Conservation (phyloP, 1,140 invertebrate species). For the Drosophila paulistorum region DNA sequence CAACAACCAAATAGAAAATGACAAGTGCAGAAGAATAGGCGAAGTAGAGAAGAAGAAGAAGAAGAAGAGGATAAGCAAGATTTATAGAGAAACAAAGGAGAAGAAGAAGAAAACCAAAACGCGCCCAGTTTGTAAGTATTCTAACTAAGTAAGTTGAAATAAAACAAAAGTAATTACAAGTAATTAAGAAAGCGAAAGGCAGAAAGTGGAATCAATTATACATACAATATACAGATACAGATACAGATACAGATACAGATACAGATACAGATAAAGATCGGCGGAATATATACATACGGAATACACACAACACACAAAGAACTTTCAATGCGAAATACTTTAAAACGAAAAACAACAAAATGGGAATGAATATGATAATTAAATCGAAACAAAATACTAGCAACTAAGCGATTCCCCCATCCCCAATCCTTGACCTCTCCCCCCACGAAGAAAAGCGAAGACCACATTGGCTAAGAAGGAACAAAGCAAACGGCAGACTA, state of each 20-base stretch:
- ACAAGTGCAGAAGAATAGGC: slow-evolving; percentile 7
- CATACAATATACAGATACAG: slow-evolving; percentile 28
- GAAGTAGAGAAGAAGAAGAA: slow-evolving; percentile 46
- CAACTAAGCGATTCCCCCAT: slow-evolving; percentile 6
- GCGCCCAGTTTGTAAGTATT: slow-evolving; percentile 78
- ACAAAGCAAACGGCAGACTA: neutral
- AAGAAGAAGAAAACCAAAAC: slow-evolving; percentile 42
- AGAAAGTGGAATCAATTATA: slow-evolving; percentile 62
- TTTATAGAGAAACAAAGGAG: slow-evolving; percentile 62
- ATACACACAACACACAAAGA: slow-evolving; percentile 17
- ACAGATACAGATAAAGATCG: no score
- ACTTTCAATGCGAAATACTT: slow-evolving; percentile 59
- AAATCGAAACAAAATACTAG: slow-evolving; percentile 29
- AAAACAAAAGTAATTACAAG: slow-evolving; percentile 34
- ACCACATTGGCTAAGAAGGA: slow-evolving; percentile 1
- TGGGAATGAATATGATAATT: no score
- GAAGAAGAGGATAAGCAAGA: slow-evolving; percentile 63
- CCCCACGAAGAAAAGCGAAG: neutral
- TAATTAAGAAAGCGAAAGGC: slow-evolving; percentile 58
- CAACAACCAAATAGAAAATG: slow-evolving; percentile 45
- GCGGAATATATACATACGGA: slow-evolving; percentile 12
- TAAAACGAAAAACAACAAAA: slow-evolving; percentile 21
- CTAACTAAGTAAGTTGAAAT: slow-evolving; percentile 65
- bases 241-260: no score
- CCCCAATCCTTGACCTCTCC: neutral